Conservation (phyloP, 1,140 invertebrate species). For the Bombus waltoni region DNA sequence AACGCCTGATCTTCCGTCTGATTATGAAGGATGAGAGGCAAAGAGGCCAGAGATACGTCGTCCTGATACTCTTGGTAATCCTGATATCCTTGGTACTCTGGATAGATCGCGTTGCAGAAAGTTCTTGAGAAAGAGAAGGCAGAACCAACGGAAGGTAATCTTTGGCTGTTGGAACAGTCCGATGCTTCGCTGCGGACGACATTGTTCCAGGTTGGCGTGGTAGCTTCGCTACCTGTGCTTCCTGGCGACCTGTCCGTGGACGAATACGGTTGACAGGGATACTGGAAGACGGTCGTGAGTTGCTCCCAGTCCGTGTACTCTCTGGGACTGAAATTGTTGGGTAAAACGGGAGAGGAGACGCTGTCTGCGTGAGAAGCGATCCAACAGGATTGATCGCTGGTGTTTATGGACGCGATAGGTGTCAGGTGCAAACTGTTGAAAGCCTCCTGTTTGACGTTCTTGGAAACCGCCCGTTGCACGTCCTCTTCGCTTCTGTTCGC, state of each 20-base stretch:
- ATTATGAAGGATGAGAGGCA: slow-evolving; percentile 52
- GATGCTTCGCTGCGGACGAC: background rate
- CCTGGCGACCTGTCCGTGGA: slow-evolving; percentile 59
- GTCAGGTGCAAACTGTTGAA: slow-evolving; percentile 23
- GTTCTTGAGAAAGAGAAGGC: slow-evolving; percentile 79
- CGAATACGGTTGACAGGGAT: slow-evolving; percentile 61
- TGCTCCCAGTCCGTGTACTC: slow-evolving; percentile 76
- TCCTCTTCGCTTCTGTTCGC: slow-evolving; percentile 50
- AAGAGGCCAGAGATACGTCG: slow-evolving; percentile 33
- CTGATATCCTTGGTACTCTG: slow-evolving; percentile 61
- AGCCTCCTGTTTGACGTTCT: slow-evolving; percentile 46
- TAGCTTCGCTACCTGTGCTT: slow-evolving; percentile 70
- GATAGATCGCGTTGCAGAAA: slow-evolving; percentile 66
- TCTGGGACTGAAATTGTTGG: slow-evolving; percentile 30
- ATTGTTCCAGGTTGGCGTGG: slow-evolving; percentile 72
- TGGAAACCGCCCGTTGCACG: slow-evolving; percentile 23
- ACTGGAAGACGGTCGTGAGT: slow-evolving; percentile 71
- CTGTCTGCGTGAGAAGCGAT: slow-evolving; percentile 48
- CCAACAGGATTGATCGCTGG: slow-evolving; percentile 57
- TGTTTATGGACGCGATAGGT: slow-evolving; percentile 29
- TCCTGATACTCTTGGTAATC: slow-evolving; percentile 58
- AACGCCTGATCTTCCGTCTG: slow-evolving; percentile 54
- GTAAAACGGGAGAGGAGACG: slow-evolving; percentile 49
- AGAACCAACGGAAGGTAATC: slow-evolving; percentile 74
- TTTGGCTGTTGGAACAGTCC: slow-evolving; percentile 46